These are phyloP conservation scores for Anguilla anguilla DNA, from an alignment of 2,797 vertebrate genomes.

Conservation along the genomic window DNA sequence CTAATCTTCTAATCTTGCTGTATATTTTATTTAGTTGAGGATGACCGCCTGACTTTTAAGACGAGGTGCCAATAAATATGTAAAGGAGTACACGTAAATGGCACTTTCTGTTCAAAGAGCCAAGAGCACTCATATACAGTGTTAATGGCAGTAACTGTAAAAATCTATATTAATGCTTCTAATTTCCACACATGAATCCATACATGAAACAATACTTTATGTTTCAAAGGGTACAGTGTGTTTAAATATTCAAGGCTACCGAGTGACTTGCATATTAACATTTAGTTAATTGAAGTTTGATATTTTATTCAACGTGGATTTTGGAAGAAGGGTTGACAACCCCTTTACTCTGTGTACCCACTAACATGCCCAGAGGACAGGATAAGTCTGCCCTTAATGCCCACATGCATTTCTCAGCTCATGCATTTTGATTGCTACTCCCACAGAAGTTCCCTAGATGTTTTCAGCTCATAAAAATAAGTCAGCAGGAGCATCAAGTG, in stretches of 20 bases:
- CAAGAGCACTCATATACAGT: background rate
- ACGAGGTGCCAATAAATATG: background rate
- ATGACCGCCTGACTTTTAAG: background rate
- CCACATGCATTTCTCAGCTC: background rate
- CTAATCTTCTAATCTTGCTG: background rate
- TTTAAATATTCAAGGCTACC: background rate
- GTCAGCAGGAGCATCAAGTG: background rate
- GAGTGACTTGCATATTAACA: background rate
- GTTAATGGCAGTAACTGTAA: background rate
- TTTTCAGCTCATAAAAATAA: background rate
- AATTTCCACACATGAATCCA: slow-evolving; percentile 2
- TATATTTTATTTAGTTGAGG: background rate
- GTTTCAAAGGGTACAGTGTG: background rate
- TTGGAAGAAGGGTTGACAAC: background rate
- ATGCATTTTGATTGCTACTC: background rate
- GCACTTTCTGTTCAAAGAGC: background rate
- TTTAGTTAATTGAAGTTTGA: background rate
- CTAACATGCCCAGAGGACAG: background rate
- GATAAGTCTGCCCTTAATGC: background rate
- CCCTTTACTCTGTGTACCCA: background rate
- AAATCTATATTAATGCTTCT: background rate
- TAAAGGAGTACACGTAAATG: background rate
- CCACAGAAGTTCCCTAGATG: background rate
- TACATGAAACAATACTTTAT: background rate
- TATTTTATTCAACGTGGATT: background rate